Base-by-base conservation (phyloP, 2,888 invertebrate genomes). In the Lacanobia wlatinum region DNA sequence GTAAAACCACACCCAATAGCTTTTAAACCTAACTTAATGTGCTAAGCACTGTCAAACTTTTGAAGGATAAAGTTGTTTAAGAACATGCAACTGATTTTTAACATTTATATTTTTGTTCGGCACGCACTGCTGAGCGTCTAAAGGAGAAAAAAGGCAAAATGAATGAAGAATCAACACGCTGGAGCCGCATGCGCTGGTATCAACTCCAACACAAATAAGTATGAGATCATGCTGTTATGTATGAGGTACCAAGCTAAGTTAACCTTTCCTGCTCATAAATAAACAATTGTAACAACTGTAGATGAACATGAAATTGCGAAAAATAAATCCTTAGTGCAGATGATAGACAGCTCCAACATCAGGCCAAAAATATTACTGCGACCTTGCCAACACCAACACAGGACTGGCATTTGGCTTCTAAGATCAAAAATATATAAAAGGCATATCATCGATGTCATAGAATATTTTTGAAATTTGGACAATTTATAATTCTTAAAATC, bases 141-240 rank as follows among this genome's bases (percentile, higher is more conserved):
- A 70, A 62, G 0, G n/a, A 56, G 21, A 63, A 82, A 75, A 75
- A 76, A 46, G 16, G 52, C 46, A 52, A 75, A 70, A 73, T 68
- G 62, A 80, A 60, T 28, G 34, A 63, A 77, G 63, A 76, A 76
- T 65, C 61, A 60, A 61, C 85, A 78, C 76, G 85, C 52, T 62
- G 52, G 56, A 70, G 56, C 65, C 77, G 69, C 83, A 66, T 83
- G 80, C 70, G 77, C 74, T 55, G 59, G 61, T 78, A 78, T 76
- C 78, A 65, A 67, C 64, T 62, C 59, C 74, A 83, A 83, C 84
- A 79, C 82, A 89, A 88, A 88, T 88, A 88, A 72, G 81, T 80
- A 89, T 89, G 89, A 89, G 84, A 86, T 89, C 89, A 89, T 84
- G 53, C 76, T 48, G 76, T 80, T 76, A 75, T 70, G 75, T 68